A percentile compares a stretch with the other conserved stretches of the same genome.
Conservation (phyloP, 2,888 invertebrate genomes). For the Thymelicus lineola region DNA sequence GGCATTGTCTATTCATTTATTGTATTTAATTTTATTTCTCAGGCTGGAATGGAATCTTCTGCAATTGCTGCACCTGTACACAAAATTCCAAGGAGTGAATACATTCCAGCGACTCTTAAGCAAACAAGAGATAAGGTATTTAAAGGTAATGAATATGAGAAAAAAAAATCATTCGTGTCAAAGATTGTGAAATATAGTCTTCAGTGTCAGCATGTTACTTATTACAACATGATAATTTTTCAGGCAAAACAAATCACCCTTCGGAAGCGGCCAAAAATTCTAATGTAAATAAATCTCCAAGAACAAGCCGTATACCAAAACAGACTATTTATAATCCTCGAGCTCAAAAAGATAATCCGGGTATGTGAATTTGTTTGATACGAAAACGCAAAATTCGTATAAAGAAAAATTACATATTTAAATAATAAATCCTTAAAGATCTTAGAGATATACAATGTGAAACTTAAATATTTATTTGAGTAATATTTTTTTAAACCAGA, state of each 20-base stretch:
- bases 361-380: slow-evolving; percentile 1
- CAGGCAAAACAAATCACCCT: slow-evolving; percentile 10
- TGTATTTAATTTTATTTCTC: not conserved
- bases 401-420: no score
- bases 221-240: not conserved
- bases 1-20: not conserved
- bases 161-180: no score
- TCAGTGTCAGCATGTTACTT: no score
- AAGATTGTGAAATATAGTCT: no score
- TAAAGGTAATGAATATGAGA: slow-evolving; percentile 8
- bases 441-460: no score
- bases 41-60: slow-evolving; percentile 21
- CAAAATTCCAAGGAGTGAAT: slow-evolving; percentile 28
- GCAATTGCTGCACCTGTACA: slow-evolving; percentile 12
- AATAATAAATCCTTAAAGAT: no score
- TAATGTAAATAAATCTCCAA: slow-evolving; percentile 8
- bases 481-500: not conserved
- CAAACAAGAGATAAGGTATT: slow-evolving; percentile 20
- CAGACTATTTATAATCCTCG: not conserved
- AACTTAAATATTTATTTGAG: no score
- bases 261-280: not conserved
- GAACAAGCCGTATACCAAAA: slow-evolving; percentile 30
- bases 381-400: no score
- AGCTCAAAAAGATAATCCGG: slow-evolving; percentile 6
- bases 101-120: slow-evolving; percentile 21